Base-by-base conservation (phyloP, 2,888 invertebrate species). In the Saturnia pavonia region DNA sequence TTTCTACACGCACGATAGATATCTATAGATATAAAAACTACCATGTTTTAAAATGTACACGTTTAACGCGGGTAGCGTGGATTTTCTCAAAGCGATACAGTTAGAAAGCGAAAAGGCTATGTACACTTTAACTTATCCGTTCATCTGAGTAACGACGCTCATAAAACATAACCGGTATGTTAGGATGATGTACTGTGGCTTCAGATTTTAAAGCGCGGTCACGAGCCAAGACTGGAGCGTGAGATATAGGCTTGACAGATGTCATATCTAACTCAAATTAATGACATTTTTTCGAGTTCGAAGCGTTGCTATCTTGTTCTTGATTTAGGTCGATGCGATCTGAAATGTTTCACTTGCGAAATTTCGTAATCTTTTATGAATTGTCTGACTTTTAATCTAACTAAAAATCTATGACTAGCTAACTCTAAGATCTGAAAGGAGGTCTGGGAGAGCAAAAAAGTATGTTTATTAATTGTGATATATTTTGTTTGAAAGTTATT, bases 111-210 rank as follows among this genome's bases (percentile, higher is more conserved):
- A 78, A 75, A 74, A 63, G 57, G 65, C 40, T 65, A 40, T 63
- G 45, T 60, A 70, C 66, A 70, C 40, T 67, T 57, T 72, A 63
- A 22, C 77, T 79, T 80, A 82, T 82, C 81, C 75, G 77, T 78
- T 77, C 76, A 84, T 86, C 81, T 77, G 75, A 74, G 74, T 77
- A 81, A 80, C 80, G 78, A 80, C 81, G 70, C 75, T 75, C 77
- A 80, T 84, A 82, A 83, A 84, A 80, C 80, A 80, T 77, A 84
- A 83, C 82, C 75, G 81, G 83, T 82, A 80, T 77, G 78, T 81
- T 80, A 81, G 79, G 73, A 81, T 85, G 83, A 84, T 81, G 81
- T 77, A 82, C 80, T 71, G 73, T 69, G 71, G 70, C 70, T 71
- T 60, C 57, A 60, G 48, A 25, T 69, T 69, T 51, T 69, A 69